phyloP scores from a whole-genome alignment of 2,797 vertebrate genomes.

The Hemibagrus guttatus region DNA sequence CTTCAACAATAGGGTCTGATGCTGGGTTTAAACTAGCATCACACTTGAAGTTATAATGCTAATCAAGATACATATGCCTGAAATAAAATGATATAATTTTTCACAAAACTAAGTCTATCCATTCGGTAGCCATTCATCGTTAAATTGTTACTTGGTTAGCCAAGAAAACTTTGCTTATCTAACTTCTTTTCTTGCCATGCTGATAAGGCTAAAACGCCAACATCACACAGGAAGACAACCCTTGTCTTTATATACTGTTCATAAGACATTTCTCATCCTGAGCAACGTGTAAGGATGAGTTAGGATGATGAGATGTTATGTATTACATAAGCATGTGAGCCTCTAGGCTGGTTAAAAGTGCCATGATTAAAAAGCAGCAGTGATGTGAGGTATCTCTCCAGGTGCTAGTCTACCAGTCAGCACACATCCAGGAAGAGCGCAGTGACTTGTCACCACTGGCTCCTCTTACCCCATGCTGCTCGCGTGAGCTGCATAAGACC shows the following conservation, averaged over 20 bases:
- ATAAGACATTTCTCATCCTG: not conserved
- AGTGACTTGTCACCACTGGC: constrained; percentile 28
- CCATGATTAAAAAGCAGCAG: constrained; percentile 35
- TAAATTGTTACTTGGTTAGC: not conserved
- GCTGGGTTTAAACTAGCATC: too few relatives aligned
- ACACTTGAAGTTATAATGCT: not conserved
- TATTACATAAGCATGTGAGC: constrained; percentile 21
- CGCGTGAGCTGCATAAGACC: constrained; percentile 75
- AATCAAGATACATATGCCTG: not conserved
- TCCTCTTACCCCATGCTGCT: constrained; percentile 79
- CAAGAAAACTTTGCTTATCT: not conserved
- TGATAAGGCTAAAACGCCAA: not conserved
- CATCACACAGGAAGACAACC: not conserved
- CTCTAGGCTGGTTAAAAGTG: not conserved
- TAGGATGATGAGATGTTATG: constrained; percentile 16
- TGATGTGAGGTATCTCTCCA: constrained; percentile 11
- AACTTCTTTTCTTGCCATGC: not conserved
- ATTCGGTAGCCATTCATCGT: not conserved
- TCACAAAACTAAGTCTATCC: not conserved
- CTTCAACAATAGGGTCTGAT: not conserved
- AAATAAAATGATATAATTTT: not conserved
- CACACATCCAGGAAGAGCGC: constrained; percentile 26
- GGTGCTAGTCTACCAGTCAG: constrained; percentile 32
- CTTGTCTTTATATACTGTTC: not conserved
- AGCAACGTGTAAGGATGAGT: constrained; percentile 5